phyloP scores from a whole-genome alignment of 2,797 vertebrate species.

The Hoplostethus mediterraneus region DNA sequence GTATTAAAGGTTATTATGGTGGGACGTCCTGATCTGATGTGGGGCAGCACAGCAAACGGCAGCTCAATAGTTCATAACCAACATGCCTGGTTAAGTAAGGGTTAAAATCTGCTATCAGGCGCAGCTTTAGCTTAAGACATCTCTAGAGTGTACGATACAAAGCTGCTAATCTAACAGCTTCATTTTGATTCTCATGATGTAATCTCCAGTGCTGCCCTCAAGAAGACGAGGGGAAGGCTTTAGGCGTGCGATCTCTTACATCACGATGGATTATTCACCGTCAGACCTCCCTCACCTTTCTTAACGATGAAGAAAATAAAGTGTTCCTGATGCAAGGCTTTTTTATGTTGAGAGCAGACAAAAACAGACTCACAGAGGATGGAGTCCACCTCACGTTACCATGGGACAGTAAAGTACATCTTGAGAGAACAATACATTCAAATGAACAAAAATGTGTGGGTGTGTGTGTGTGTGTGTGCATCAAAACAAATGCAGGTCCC shows the following conservation, averaged over 20 bases:
- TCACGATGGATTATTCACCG: constrained; percentile 23
- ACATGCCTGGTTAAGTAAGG: constrained; percentile 61
- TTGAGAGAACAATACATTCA: not conserved
- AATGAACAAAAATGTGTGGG: not conserved
- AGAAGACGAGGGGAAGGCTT: not conserved
- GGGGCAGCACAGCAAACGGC: too few relatives aligned
- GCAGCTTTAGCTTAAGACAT: too few relatives aligned
- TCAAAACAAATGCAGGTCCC: not conserved
- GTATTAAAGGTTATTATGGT: too few relatives aligned
- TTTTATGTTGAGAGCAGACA: constrained; percentile 34
- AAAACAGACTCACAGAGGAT: constrained; percentile 26
- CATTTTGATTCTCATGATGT: constrained; percentile 1
- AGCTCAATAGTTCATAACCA: constrained; percentile 32
- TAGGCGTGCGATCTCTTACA: constrained; percentile 1
- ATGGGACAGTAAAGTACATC: not conserved
- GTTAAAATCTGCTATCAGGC: constrained; percentile 27
- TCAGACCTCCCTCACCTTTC: constrained; percentile 52
- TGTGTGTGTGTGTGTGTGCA: not conserved
- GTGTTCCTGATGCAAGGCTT: constrained; percentile 35
- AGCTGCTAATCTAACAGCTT: not conserved
- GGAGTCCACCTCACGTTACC: not conserved
- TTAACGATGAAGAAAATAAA: constrained; percentile 44
- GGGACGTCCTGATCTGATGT: too few relatives aligned
- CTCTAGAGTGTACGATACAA: not conserved
- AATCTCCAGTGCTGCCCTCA: constrained; percentile 17